phyloP scores from a whole-genome alignment of 2,888 invertebrate species.

The Drosophila atroscutellata region DNA sequence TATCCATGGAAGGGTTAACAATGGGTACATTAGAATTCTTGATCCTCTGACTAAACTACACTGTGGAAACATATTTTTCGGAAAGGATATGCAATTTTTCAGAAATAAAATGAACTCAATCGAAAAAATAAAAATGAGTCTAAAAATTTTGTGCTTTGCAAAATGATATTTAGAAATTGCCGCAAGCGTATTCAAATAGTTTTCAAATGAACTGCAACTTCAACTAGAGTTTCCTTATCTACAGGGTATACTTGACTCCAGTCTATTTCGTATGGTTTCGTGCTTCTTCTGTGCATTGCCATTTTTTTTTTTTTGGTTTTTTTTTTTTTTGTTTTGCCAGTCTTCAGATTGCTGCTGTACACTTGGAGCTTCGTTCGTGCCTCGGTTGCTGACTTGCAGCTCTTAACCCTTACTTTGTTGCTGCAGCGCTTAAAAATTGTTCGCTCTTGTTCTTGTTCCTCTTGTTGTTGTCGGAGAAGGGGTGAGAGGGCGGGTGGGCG shows the following conservation, averaged over 20 bases:
- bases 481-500: background rate
- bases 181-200: background rate
- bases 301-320: slow-evolving; percentile 23
- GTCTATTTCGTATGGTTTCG: slow-evolving; percentile 3
- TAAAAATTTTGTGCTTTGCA: no score
- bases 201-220: background rate
- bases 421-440: slow-evolving; percentile 46
- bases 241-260: slow-evolving; percentile 21
- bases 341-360: slow-evolving; percentile 46
- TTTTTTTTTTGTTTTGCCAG: slow-evolving; percentile 29
- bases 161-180: no score
- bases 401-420: slow-evolving; percentile 59
- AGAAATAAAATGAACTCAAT: background rate
- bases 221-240: background rate
- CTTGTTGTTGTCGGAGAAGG: background rate
- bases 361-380: slow-evolving; percentile 50
- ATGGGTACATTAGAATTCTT: background rate
- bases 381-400: slow-evolving; percentile 1
- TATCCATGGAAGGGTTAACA: background rate
- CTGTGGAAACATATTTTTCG: background rate
- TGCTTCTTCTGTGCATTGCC: slow-evolving; percentile 22
- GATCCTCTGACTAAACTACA: background rate
- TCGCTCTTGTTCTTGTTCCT: background rate
- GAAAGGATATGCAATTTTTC: no score
- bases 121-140: background rate